phyloP scores from a whole-genome alignment of 1,140 invertebrate genomes.

The Plodia interpunctella region DNA sequence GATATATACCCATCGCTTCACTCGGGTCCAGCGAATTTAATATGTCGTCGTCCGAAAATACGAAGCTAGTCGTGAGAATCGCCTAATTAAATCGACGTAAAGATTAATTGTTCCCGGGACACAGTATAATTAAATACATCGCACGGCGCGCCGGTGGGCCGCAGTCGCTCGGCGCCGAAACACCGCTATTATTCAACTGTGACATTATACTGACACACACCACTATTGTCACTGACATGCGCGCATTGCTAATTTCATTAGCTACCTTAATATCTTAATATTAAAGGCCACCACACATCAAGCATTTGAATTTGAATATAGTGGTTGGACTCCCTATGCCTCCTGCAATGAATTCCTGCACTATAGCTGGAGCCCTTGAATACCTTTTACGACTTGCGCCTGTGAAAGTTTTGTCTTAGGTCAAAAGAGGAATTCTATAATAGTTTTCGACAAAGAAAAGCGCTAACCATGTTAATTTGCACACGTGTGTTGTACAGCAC shows the following conservation, averaged over 20 bases:
- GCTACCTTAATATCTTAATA: not conserved
- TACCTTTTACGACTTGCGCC: too few species aligned
- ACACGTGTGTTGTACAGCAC: too few species aligned
- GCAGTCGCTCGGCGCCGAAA: not conserved
- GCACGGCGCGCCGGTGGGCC: constrained; percentile 2
- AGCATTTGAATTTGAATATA: not conserved
- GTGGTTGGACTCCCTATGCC: too few species aligned
- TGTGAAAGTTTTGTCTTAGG: too few species aligned
- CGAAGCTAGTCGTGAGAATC: constrained; percentile 24
- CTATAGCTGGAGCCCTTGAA: too few species aligned
- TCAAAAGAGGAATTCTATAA: too few species aligned
- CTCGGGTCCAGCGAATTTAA: not conserved
- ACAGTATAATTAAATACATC: constrained; percentile 9
- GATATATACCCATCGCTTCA: too few species aligned
- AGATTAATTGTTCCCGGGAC: constrained; percentile 8
- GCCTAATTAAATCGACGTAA: constrained; percentile 21
- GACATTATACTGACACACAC: not conserved
- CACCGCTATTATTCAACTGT: not conserved
- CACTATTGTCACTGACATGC: not conserved
- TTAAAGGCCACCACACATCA: too few species aligned
- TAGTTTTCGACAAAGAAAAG: too few species aligned
- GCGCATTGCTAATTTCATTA: not conserved
- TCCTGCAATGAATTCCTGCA: too few species aligned
- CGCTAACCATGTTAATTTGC: too few species aligned
- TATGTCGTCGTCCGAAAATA: not conserved